Base-by-base conservation (phyloP, 1,140 invertebrate genomes). In the Drosophila subpulchrella region DNA sequence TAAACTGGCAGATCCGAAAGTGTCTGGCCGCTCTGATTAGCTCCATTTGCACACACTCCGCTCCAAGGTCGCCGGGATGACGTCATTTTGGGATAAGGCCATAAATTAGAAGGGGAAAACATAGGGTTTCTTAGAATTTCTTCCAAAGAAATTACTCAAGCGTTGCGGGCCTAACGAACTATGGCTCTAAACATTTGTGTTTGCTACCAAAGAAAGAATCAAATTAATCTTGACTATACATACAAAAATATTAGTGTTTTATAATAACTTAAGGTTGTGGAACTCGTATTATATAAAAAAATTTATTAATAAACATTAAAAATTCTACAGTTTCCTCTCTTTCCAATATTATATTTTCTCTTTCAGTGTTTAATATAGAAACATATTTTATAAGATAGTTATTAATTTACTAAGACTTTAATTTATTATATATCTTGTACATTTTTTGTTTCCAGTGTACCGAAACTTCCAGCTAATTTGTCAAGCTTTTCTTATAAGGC, bases 11-110 rank as follows among this genome's bases (percentile, higher is more conserved):
- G 62, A 60, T 84, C 61, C 41, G 20, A 55, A 53, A 65, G 44
- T 57, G 53, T 65, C 32, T 61, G 44, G 36, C 10, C 13, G n/a
- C 47, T 34, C 71, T 62, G 48, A 61, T 73, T 74, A 63, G 78
- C 75, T 61, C 58, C 74, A 47, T 67, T 78, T 51, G 70, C 81
- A 60, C 65, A 63, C 60, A 59, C 48, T 72, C 50, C 42, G 55
- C 51, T 48, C 38, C 81, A 86, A 86, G 82, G 82, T 86, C 82
- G 65, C 50, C 17, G 13, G 71, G 47, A 60, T 75, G 81, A 80
- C 78, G 74, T 75, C 72, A 75, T 51, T 17, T n/a, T 13, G 6
- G 38, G 39, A n/a, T 38, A 24, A 39, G 34, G 30, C 13, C 51
- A 55, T 15, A 1, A 27, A 12, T 12, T 56, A 2, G 50, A 13